Evolutionary conservation across 2,797 vertebrate genomes (phyloP).

Genomic region (Smutsia gigantea): DNA sequence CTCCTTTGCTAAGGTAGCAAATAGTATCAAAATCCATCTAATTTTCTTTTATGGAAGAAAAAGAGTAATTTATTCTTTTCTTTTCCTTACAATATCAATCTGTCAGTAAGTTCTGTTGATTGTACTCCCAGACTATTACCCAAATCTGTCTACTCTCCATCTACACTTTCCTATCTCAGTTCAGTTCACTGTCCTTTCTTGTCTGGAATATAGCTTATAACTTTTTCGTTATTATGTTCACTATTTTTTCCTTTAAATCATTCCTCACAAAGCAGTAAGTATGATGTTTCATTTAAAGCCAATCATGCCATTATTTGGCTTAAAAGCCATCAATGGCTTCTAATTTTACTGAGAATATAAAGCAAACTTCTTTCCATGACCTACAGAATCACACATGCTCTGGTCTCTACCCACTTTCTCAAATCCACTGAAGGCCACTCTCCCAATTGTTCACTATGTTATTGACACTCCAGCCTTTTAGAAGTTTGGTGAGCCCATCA

Average conservation of each 20-base stretch:
- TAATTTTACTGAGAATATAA: background rate
- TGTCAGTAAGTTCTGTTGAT: background rate
- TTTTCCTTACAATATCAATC: background rate
- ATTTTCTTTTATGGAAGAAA: background rate
- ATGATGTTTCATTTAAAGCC: background rate
- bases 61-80: background rate
- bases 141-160: background rate
- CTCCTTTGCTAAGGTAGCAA: background rate
- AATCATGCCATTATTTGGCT: background rate
- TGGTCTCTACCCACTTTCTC: background rate
- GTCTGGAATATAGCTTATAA: background rate
- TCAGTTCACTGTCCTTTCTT: background rate
- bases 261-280: background rate
- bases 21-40: background rate
- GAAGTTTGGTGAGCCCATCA: background rate
- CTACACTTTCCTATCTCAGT: background rate
- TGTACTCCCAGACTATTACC: background rate
- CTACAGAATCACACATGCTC: background rate
- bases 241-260: background rate
- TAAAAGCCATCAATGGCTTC: background rate
- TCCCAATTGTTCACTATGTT: background rate
- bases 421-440: background rate
- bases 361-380: background rate
- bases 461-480: background rate
- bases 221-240: background rate